phyloP scores from a whole-genome alignment of 2,888 invertebrate genomes.

The Hetaerina titia region DNA sequence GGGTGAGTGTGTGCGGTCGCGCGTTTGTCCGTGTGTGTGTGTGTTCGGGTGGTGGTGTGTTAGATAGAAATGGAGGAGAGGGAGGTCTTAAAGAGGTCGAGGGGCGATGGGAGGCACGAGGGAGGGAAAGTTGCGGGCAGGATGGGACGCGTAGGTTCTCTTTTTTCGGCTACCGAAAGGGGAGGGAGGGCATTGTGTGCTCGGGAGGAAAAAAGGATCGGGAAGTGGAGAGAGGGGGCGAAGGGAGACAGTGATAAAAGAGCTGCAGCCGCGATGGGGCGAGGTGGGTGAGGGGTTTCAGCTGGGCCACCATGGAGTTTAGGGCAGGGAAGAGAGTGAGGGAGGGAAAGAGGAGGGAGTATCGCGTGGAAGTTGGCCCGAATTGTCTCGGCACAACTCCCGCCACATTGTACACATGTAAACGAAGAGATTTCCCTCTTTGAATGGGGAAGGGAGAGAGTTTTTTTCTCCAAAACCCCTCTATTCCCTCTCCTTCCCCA shows the following conservation, averaged over 20 bases:
- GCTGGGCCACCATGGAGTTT: not conserved
- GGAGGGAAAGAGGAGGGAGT: not conserved
- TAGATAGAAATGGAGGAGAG: too few relatives aligned
- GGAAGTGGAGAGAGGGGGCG: not conserved
- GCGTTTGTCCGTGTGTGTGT: not conserved
- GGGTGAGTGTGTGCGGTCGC: not conserved
- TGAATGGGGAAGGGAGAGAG: not conserved
- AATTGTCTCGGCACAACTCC: not conserved
- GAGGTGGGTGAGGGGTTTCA: not conserved
- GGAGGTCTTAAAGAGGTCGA: not conserved
- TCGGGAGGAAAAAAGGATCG: not conserved
- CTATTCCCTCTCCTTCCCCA: not conserved
- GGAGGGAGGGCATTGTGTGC: not conserved
- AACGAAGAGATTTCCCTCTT: not conserved
- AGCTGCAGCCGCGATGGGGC: not conserved
- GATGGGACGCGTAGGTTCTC: not conserved
- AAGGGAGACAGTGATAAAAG: not conserved
- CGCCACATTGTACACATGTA: constrained; percentile 21
- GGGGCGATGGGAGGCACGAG: not conserved
- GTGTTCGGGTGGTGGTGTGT: not conserved
- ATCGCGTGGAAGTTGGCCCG: not conserved
- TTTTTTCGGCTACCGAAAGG: not conserved
- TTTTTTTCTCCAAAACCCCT: not conserved
- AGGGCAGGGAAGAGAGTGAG: not conserved
- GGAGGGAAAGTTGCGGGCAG: not conserved